Base-by-base conservation (phyloP, 2,113 vertebrate genomes). In the Neomonachus schauinslandi region DNA sequence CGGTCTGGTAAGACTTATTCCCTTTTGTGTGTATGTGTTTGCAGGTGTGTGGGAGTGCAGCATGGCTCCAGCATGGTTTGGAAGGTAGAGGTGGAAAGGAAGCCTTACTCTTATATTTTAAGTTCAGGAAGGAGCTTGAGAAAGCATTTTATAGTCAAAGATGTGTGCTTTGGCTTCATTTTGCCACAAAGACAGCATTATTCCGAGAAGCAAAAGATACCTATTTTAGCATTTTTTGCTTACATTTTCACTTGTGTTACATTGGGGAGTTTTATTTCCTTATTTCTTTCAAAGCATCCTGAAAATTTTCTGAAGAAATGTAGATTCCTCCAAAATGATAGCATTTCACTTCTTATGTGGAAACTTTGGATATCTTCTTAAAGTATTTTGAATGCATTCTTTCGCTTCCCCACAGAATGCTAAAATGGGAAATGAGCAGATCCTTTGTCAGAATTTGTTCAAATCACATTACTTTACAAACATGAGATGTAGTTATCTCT, bases 1-100 rank as follows among this genome's bases (percentile, higher is more conserved):
- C 53, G 99, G 99, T 87, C 99, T 99, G 99, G 99, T 99, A 99
- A 99, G 99, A 99, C 94, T 98, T 61, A 0, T 94, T 97, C 89
- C 3, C 0, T 31, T 39, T n/a, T 21, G 0, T 55, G 85, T 7
- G 15, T 63, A 42, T 88, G 1, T 0, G 31, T 11, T 71, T 42
- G 88, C 2, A 14, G 59, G 89, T 88, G 0, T 69, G 89, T 51
- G 71, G 39, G 59, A 55, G 69, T 33, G 1, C 49, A 61, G 18
- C 71, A 39, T 93, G 81, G 61, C 57, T 84, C 93, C 61, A 63
- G 57, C 18, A 31, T 91, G 59, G 18, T 57, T 93, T 76, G 77
- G 84, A 94, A 95, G 89, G 55, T 95, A 55, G 79, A 94, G 33
- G 65, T 96, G 53, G 53, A 83, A 85, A 92, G 95, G 69, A 97